phyloP scores from a whole-genome alignment of 2,797 vertebrate species.

The Sciaenops ocellatus region DNA sequence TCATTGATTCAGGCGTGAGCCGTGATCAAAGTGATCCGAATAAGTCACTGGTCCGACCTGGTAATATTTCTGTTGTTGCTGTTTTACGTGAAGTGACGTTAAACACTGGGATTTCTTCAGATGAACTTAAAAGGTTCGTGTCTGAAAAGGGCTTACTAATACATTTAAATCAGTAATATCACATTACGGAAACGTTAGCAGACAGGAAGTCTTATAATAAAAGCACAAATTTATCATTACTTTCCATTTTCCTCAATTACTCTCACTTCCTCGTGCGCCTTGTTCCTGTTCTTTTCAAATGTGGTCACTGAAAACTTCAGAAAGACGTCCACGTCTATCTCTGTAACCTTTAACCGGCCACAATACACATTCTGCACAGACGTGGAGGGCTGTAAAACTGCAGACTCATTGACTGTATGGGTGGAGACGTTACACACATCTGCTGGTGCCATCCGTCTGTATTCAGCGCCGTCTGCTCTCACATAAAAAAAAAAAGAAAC shows the following conservation, averaged over 20 bases:
- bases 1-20: background rate
- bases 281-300: background rate
- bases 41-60: too few relatives aligned
- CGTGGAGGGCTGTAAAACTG: background rate
- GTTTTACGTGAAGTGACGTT: too few relatives aligned
- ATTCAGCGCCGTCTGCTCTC: background rate
- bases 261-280: conserved; percentile 32
- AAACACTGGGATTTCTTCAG: too few relatives aligned
- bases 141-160: background rate
- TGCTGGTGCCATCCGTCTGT: conserved; percentile 13
- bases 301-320: background rate
- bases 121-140: background rate
- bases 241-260: conserved; percentile 18
- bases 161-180: background rate
- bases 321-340: background rate
- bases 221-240: conserved; percentile 30
- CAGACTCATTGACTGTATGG: background rate
- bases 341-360: background rate
- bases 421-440: background rate
- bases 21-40: background rate
- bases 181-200: background rate
- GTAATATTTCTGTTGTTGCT: too few relatives aligned
- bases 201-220: conserved; percentile 8
- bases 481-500: conserved; percentile 2
- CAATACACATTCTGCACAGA: background rate